Evolutionary conservation across 2,113 vertebrate genomes (phyloP).

Genomic region (Apus apus): DNA sequence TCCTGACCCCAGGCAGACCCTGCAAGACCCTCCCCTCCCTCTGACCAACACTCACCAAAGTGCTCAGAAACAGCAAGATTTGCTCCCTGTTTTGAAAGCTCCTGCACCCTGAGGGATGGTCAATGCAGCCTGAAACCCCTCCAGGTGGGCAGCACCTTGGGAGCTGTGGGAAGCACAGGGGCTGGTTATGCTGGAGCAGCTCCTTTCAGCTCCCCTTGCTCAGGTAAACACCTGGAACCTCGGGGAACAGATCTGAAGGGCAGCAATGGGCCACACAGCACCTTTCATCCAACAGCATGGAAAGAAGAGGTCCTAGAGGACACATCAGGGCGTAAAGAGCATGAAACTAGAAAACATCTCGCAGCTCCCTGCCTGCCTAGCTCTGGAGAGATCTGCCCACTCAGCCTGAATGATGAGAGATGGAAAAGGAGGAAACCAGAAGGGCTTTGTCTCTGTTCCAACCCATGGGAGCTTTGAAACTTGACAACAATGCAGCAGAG

Average conservation of each 20-base stretch:
- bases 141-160: background rate
- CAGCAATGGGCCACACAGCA: background rate
- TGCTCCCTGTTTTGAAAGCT: background rate
- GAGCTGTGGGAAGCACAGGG: background rate
- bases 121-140: background rate
- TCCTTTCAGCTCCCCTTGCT: background rate
- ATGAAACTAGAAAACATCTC: conserved; percentile 12
- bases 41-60: background rate
- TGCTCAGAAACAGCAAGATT: background rate
- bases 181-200: background rate
- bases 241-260: background rate
- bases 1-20: background rate
- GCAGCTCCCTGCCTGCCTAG: background rate
- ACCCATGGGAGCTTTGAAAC: background rate
- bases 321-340: background rate
- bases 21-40: background rate
- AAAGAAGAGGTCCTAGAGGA: background rate
- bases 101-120: background rate
- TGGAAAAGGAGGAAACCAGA: conserved; percentile 12
- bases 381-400: conserved; percentile 36
- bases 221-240: background rate
- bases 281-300: background rate
- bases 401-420: background rate
- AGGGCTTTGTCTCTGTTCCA: background rate
- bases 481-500: background rate